Evolutionary conservation across 2,888 invertebrate species (phyloP).

Genomic region (Laothoe populi): DNA sequence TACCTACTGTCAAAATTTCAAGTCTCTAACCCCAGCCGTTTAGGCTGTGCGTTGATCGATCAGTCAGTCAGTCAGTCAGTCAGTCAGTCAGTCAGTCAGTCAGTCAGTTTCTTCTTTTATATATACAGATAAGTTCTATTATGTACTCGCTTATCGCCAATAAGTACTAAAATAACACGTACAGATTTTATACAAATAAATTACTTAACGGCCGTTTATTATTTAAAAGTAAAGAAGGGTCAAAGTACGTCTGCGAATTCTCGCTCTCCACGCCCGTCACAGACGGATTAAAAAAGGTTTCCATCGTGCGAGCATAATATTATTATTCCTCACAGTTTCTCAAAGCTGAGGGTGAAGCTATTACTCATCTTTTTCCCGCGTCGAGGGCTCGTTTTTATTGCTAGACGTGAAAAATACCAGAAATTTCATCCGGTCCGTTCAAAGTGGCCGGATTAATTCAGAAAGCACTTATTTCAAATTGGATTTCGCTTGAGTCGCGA

Average conservation of each 20-base stretch:
- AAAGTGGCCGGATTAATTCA: slow-evolving; percentile 83
- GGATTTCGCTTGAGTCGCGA: slow-evolving; percentile 75
- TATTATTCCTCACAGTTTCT: slow-evolving; percentile 79
- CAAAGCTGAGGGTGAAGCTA: slow-evolving; percentile 70
- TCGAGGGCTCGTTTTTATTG: slow-evolving; percentile 80
- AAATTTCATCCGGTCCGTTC: slow-evolving; percentile 81
- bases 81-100: no score
- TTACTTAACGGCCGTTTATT: not conserved
- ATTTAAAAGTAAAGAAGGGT: slow-evolving; percentile 8
- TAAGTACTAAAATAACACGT: not conserved
- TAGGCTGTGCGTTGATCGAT: no score
- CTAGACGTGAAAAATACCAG: slow-evolving; percentile 84
- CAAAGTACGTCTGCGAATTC: slow-evolving; percentile 18
- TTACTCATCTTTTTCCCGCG: slow-evolving; percentile 80
- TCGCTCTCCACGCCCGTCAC: slow-evolving; percentile 46
- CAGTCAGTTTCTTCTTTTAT: no score
- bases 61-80: no score
- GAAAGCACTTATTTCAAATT: slow-evolving; percentile 84
- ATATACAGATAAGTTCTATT: no score
- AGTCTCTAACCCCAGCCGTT: no score
- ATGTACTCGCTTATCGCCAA: no score
- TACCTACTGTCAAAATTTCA: no score
- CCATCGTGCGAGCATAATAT: slow-evolving; percentile 73
- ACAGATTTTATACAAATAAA: slow-evolving; percentile 1
- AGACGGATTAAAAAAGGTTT: slow-evolving; percentile 68